Evolutionary conservation across 2,888 invertebrate genomes (phyloP), one percentile per base, ranked within the genome.

Genomic region (Dryadula phaetusa): DNA sequence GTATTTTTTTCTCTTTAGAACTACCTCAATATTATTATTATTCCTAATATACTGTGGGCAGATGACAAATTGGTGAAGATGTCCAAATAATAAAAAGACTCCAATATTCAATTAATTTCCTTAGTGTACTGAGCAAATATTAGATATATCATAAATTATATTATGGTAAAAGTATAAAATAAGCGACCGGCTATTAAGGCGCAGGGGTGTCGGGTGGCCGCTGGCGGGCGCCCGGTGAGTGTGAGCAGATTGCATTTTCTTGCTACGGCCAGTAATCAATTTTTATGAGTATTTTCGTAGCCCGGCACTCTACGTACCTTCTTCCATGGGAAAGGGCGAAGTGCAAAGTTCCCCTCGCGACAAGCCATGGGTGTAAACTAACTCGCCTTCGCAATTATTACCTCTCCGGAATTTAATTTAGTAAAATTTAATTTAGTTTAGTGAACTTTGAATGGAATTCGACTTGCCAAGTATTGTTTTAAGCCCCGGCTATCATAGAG

Each of bases 211-310:
- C 60, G 69, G 65, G 68, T 8, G 66, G 74, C 73, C 72, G 72
- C 64, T 56, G 64, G 62, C 16, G 66, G 75, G 75, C 74, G 70
- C 71, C 64, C 62, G 54, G 61, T 47, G 65, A 75, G 78, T 74
- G 82, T 79, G 82, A 77, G 84, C 84, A 87, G 88, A 91, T 90
- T 90, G 89, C 88, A 90, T 89, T 90, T 88, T 85, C 90, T 88
- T 88, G 86, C 87, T 85, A 82, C 83, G 85, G 83, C 79, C 79
- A 85, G 88, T 88, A 90, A 91, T 91, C 88, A 90, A 90, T 89
- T 90, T 90, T 90, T 90, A 89, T 86, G 87, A 83, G 80, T 78
- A 85, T 86, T 89, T 87, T 86, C 84, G 87, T 85, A 83, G 83
- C 82, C 83, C 82, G 78, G 76, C 75, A 76, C 74, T 74, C 75